Evolutionary conservation across 1,140 invertebrate genomes (phyloP).

Genomic region (Octopus sinensis): DNA sequence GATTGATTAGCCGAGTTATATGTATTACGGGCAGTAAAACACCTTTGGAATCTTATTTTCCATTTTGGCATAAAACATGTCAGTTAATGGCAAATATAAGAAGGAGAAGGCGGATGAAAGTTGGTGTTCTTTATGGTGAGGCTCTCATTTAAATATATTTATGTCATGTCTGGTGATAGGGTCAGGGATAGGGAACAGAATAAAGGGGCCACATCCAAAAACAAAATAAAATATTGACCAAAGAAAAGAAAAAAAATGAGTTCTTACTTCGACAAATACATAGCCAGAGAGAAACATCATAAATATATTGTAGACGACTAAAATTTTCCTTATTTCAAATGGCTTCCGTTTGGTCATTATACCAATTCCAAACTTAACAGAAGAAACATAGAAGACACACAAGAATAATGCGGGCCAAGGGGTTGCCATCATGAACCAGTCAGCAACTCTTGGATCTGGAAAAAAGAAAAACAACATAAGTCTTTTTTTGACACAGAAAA

Average conservation of each 20-base stretch:
- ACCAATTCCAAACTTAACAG: slow-evolving; percentile 67
- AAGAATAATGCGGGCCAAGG: slow-evolving; percentile 55
- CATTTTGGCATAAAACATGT: no score
- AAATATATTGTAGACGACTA: slow-evolving; percentile 80
- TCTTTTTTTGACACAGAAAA: background rate
- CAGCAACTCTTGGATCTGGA: slow-evolving; percentile 56
- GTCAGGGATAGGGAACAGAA: no score
- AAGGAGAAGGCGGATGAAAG: no score
- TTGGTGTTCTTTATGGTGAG: no score
- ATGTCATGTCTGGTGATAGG: no score
- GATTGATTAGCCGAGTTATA: no score
- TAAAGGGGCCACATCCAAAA: no score
- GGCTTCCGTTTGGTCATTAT: slow-evolving; percentile 84
- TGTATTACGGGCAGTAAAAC: no score
- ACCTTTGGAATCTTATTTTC: no score
- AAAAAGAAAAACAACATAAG: slow-evolving; percentile 16
- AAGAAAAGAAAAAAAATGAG: background rate
- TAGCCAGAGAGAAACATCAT: slow-evolving; percentile 81
- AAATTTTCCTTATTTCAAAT: slow-evolving; percentile 72
- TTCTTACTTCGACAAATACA: slow-evolving; percentile 59
- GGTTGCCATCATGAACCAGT: slow-evolving; percentile 59
- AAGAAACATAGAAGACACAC: slow-evolving; percentile 51
- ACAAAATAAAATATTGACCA: background rate
- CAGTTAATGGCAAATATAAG: no score
- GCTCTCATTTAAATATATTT: no score